Conservation (phyloP, 2,888 invertebrate genomes). For the Spilosoma lubricipeda region DNA sequence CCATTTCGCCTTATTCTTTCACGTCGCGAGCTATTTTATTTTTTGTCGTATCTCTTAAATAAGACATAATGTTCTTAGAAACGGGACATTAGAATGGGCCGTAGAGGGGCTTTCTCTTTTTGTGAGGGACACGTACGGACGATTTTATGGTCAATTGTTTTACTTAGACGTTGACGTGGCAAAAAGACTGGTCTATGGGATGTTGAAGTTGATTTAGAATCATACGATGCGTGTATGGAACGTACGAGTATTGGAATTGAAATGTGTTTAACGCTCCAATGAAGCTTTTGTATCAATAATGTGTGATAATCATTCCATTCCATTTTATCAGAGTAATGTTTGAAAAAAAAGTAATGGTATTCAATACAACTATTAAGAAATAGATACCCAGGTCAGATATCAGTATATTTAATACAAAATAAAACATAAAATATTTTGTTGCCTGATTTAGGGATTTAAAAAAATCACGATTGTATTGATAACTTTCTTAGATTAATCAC, state of each 20-base stretch:
- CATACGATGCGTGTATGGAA: conserved; percentile 44
- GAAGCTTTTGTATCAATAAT: conserved; percentile 57
- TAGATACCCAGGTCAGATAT: background rate
- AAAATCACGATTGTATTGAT: background rate
- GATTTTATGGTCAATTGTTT: conserved; percentile 85
- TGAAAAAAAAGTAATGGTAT: background rate
- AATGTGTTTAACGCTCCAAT: conserved; percentile 61
- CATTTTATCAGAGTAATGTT: conserved; percentile 45
- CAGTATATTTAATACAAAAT: background rate
- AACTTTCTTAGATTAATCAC: background rate
- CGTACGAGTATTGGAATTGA: conserved; percentile 54
- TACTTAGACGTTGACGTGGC: conserved; percentile 74
- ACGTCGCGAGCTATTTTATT: conserved; percentile 75
- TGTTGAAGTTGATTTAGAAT: conserved; percentile 51
- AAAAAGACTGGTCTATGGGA: conserved; percentile 60
- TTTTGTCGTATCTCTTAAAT: conserved; percentile 82
- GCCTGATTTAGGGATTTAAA: background rate
- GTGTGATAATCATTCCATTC: conserved; percentile 56
- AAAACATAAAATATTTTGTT: background rate
- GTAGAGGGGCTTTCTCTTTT: conserved; percentile 78
- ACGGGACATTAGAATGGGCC: conserved; percentile 81
- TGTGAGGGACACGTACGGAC: conserved; percentile 78
- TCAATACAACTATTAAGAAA: background rate
- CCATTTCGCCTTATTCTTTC: conserved; percentile 81
- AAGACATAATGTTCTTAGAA: conserved; percentile 85